Conservation (phyloP, 2,797 vertebrate genomes). For the Catostomus latipinnis region DNA sequence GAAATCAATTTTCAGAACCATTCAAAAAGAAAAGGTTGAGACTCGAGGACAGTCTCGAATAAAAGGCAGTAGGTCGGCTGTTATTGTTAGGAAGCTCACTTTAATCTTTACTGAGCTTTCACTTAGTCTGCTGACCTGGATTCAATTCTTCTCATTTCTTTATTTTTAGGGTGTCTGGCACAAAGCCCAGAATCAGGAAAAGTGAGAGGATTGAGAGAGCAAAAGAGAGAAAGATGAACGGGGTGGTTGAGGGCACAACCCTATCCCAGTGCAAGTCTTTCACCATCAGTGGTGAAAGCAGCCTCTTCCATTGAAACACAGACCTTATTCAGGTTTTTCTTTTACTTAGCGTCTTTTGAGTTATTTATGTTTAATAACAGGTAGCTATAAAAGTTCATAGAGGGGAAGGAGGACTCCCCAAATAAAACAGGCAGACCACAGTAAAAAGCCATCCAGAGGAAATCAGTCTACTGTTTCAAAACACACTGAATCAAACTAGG, state of each 20-base stretch:
- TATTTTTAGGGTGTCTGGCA: constrained; percentile 73
- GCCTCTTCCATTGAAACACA: constrained; percentile 63
- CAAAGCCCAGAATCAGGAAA: constrained; percentile 58
- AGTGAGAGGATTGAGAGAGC: constrained; percentile 38
- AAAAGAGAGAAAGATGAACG: constrained; percentile 32
- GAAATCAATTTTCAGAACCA: constrained; percentile 67
- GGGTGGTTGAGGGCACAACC: constrained; percentile 57
- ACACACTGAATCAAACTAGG: constrained; percentile 39
- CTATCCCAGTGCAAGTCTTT: constrained; percentile 45
- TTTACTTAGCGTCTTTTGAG: constrained; percentile 60
- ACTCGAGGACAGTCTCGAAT: constrained; percentile 47
- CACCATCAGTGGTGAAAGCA: constrained; percentile 60
- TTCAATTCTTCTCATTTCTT: constrained; percentile 73
- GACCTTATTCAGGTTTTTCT: constrained; percentile 65
- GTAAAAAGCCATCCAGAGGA: constrained; percentile 49
- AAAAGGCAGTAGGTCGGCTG: constrained; percentile 62
- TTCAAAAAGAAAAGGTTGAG: constrained; percentile 37
- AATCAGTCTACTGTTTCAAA: constrained; percentile 41
- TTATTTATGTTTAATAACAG: constrained; percentile 69
- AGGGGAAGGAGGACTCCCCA: constrained; percentile 60
- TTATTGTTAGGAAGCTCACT: constrained; percentile 65
- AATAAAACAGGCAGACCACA: constrained; percentile 64
- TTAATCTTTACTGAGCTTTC: constrained; percentile 68
- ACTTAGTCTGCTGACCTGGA: constrained; percentile 66
- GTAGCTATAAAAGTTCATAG: constrained; percentile 63